phyloP scores from a whole-genome alignment of 2,113 vertebrate species.

The Plotosus lineatus region DNA sequence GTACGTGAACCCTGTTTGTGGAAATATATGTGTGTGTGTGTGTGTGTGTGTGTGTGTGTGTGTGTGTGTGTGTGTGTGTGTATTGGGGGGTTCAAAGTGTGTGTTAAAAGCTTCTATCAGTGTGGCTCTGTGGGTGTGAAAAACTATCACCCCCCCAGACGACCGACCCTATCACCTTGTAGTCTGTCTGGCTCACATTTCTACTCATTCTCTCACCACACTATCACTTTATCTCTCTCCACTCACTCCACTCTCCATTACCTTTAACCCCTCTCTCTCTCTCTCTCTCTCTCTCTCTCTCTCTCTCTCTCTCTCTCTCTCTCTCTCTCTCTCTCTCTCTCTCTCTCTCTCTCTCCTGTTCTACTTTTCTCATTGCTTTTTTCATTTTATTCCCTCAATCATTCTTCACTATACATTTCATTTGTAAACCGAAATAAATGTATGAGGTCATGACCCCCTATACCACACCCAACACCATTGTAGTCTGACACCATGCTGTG shows the following conservation, averaged over 20 bases:
- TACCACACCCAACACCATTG: neutral
- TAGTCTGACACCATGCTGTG: neutral
- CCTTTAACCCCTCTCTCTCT: slow-evolving; percentile 30
- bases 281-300: slow-evolving; percentile 1
- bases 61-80: slow-evolving; percentile 3
- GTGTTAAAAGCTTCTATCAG: slow-evolving; percentile 44
- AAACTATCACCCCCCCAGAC: slow-evolving; percentile 49
- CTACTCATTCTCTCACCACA: slow-evolving; percentile 34
- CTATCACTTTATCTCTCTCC: slow-evolving; percentile 38
- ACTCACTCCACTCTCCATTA: slow-evolving; percentile 31
- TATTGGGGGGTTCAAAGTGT: slow-evolving; percentile 9
- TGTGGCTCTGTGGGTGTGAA: slow-evolving; percentile 48
- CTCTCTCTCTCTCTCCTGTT: neutral
- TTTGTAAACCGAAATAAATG: neutral
- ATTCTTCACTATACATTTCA: neutral
- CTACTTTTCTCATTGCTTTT: neutral
- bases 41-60: slow-evolving; percentile 14
- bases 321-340: neutral
- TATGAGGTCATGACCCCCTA: neutral
- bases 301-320: slow-evolving; percentile 17
- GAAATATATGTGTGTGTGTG: neutral
- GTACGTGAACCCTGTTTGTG: no score
- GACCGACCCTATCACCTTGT: slow-evolving; percentile 37
- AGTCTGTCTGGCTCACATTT: slow-evolving; percentile 28
- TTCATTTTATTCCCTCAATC: slow-evolving; percentile 16